Conservation (phyloP, 2,888 invertebrate genomes). For the Chydorus sphaericus region DNA sequence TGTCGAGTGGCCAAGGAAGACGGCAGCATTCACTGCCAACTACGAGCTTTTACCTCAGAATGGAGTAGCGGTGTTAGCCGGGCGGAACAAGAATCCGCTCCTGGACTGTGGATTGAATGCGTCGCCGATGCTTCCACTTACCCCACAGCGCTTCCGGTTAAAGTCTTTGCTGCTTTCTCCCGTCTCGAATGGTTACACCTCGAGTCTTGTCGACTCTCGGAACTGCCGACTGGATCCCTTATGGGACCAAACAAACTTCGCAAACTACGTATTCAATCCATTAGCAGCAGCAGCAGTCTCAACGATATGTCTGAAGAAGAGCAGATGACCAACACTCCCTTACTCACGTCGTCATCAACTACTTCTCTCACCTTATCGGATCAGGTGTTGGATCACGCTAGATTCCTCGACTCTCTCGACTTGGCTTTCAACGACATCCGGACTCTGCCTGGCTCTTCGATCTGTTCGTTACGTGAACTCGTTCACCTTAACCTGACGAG, state of each 20-base stretch:
- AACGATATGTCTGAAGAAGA: too few species aligned
- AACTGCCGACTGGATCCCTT: conserved; percentile 67
- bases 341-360: too few species aligned
- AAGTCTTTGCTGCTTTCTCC: conserved; percentile 22
- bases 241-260: conserved; percentile 59
- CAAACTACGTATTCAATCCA: conserved; percentile 63
- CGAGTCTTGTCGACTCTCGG: conserved; percentile 68
- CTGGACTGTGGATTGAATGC: conserved; percentile 7
- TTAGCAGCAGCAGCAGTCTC: conserved; percentile 67
- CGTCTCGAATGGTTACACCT: conserved; percentile 62
- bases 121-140: conserved; percentile 10
- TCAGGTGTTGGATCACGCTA: conserved; percentile 50
- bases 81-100: not conserved
- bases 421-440: conserved; percentile 67
- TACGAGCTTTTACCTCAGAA: not conserved
- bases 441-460: conserved; percentile 56
- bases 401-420: conserved; percentile 55
- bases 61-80: not conserved
- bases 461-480: conserved; percentile 57
- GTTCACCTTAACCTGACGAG: conserved; percentile 63
- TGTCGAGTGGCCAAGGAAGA: not conserved
- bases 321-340: too few species aligned
- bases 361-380: conserved; percentile 28
- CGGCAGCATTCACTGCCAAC: not conserved
- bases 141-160: conserved; percentile 6